Conservation (phyloP, 2,888 invertebrate species). For the Aleiodes alternator region DNA sequence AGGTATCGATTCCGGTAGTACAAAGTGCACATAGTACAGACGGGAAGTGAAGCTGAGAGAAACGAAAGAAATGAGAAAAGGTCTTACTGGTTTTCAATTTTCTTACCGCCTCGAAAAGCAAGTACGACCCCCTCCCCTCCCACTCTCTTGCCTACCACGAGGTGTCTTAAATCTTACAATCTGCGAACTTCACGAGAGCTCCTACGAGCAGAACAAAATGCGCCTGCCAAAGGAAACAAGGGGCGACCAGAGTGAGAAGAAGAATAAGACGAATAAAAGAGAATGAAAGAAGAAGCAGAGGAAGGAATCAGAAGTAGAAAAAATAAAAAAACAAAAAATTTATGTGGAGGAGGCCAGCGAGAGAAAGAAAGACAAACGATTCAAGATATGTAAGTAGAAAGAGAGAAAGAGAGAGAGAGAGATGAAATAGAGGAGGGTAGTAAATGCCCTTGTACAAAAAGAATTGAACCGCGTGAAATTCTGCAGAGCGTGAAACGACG, state of each 20-base stretch:
- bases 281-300: constrained; percentile 14
- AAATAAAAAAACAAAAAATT: constrained; percentile 8
- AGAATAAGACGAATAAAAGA: constrained; percentile 30
- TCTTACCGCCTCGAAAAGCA: constrained; percentile 39
- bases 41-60: not conserved
- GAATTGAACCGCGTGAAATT: constrained; percentile 49
- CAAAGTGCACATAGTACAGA: not conserved
- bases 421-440: constrained; percentile 15
- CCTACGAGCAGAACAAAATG: constrained; percentile 44
- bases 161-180: constrained; percentile 55
- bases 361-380: constrained; percentile 15
- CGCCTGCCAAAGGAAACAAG: constrained; percentile 45
- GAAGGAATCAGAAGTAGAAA: constrained; percentile 19
- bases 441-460: constrained; percentile 48
- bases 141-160: constrained; percentile 41
- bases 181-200: constrained; percentile 53
- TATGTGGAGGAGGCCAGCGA: not conserved
- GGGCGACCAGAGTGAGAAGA: constrained; percentile 13
- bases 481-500: constrained; percentile 53
- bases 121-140: not conserved
- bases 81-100: constrained; percentile 53
- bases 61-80: constrained; percentile 14
- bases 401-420: not conserved
- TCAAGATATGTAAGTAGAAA: not conserved
- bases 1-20: not conserved